Evolutionary conservation across 2,113 vertebrate genomes (phyloP), one percentile per base, ranked within the genome.

Genomic region (Mungos mungo): DNA sequence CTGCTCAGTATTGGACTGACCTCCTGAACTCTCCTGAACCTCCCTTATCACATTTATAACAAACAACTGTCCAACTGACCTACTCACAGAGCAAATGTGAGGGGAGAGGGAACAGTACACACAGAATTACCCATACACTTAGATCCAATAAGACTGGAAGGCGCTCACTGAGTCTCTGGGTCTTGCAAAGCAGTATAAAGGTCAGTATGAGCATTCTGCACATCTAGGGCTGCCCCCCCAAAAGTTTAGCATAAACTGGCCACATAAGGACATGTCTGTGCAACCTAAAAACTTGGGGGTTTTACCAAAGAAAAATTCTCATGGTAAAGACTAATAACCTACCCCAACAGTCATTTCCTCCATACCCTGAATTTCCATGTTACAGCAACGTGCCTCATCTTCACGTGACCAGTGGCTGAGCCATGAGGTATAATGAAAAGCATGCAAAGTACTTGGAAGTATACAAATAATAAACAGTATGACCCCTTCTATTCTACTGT

Each of bases 151-250:
- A 47, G 41, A 66, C 38, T 10, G 0, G 4, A 2, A 50, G 87
- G 86, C 4, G 3, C 7, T 14, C 0, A 3, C 31, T 2, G 8
- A 25, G 23, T 27, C 45, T 21, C 23, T 2, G 33, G 41, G 54
- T 71, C 77, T 18, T 19, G 41, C 33, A 63, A n/a, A 68, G 66
- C 3, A 5, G 15, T 3, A 33, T 21, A n/a, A 76, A 33, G 33
- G 19, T 25, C 7, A 8, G 16, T 18, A 19, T 47, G 14, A 66
- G 23, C 60, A 19, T 4, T n/a, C n/a, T 29, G 16, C 9, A 54
- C 5, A 11, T 7, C 57, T 11, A 35, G 29, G 7, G 5, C 21
- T 72, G 65, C 1, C 1, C n/a, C 33, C 29, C 0, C 19, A 33
- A 38, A 29, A 1, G 16, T 9, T 11, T 7, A 41, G 18, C 3